Evolutionary conservation across 2,113 vertebrate species (phyloP), one percentile per base, ranked within the genome.

Genomic region (Cebus imitator): DNA sequence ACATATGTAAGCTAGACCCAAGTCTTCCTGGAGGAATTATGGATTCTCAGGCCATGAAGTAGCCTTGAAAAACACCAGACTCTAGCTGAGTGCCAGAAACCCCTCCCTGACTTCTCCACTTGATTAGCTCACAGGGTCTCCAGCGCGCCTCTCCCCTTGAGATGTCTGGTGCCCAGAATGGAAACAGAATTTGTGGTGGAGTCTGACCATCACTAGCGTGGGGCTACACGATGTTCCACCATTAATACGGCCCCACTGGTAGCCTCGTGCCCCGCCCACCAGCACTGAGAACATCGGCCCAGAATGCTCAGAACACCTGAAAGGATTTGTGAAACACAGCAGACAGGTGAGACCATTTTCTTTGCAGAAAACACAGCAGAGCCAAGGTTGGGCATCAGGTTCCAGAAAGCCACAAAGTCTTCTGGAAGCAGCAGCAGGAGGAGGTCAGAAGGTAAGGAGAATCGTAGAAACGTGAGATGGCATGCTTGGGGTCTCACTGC

Each of bases 211-310:
- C 55, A 12, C 21, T 13, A 18, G 30, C 18, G 40, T 45, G 35
- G 55, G 70, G 1, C 14, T 55, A 5, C 23, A 17, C 0, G 3
- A 6, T 16, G 20, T 17, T 5, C 5, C 35, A 55, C 61, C 91
- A n/a, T 3, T 1, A 30, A 52, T 2, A 9, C 70, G 4, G 32
- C 11, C 43, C 30, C 1, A 1, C 27, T 8, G 16, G 12, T 32
- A 48, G 18, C 18, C 32, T 52, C 27, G 0, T 1, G 6, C 0
- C 3, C 7, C 0, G 0, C 0, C 50, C 64, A 9, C 13, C 16
- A 37, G 70, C 10, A 1, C 30, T 10, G 20, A 52, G 70, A 78
- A 30, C 35, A 30, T 27, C 5, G 12, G 12, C 61, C 61, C 12
- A 5, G 61, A 30, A 64, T 16, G 5, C 21, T 37, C 20, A 43